A percentile compares a stretch with the other conserved stretches of the same genome.
These are phyloP conservation scores for Paedocypris micromegethes DNA, from an alignment of 2,797 vertebrate species.

Conservation along the genomic window DNA sequence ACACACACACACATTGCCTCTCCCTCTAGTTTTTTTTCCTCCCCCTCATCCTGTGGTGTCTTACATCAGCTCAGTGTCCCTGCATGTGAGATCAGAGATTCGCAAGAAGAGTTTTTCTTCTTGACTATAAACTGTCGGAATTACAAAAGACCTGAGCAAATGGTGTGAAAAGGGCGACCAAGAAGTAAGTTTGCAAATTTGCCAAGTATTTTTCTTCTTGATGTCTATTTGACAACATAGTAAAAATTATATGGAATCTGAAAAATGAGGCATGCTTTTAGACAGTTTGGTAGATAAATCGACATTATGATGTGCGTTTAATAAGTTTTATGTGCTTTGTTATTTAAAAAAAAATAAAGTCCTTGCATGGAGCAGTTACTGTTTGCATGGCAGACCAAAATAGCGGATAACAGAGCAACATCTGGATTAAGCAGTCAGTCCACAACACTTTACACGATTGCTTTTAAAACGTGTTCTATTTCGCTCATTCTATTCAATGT, in stretches of 20 bases:
- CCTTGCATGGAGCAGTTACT: slow-evolving; percentile 50
- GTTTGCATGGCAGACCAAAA: slow-evolving; percentile 67
- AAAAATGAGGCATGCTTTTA: too few species aligned
- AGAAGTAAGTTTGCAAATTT: slow-evolving; percentile 47
- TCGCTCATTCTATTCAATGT: neutral
- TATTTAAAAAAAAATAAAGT: slow-evolving; percentile 10
- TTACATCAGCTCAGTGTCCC: slow-evolving; percentile 84
- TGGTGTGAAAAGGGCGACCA: slow-evolving; percentile 48
- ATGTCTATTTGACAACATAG: slow-evolving; percentile 9
- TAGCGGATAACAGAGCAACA: slow-evolving; percentile 58
- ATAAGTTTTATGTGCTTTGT: slow-evolving; percentile 6
- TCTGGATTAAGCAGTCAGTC: too few species aligned
- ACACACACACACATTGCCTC: too few species aligned
- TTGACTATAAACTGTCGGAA: slow-evolving; percentile 37
- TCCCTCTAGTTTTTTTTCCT: neutral
- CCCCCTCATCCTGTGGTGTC: slow-evolving; percentile 67
- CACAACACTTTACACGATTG: neutral
- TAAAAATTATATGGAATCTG: neutral
- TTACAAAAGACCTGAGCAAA: slow-evolving; percentile 44
- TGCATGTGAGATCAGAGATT: slow-evolving; percentile 51
- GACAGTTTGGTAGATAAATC: too few species aligned
- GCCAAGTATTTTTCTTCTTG: slow-evolving; percentile 22
- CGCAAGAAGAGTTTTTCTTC: slow-evolving; percentile 44
- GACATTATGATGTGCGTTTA: neutral
- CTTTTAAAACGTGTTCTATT: neutral